Percentiles rank a stretch among this genome's conserved stretches.
These are phyloP conservation scores for Falcunculus frontatus DNA, from an alignment of 2,113 vertebrate genomes.

Conservation along the genomic window DNA sequence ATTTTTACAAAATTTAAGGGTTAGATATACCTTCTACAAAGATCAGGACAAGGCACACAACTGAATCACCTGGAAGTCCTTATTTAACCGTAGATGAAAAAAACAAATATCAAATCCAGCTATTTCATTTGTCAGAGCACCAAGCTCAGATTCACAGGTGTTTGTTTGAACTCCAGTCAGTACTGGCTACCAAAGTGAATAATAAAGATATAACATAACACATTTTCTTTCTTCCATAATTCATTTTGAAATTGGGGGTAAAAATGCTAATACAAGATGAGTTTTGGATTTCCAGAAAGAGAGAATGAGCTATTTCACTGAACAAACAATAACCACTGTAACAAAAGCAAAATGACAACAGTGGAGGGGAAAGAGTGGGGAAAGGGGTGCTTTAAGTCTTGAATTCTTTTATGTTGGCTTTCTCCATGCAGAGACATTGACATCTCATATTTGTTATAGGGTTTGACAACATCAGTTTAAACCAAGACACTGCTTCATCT, in stretches of 20 bases:
- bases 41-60: not conserved
- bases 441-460: not conserved
- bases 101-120: not conserved
- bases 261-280: accelerated
- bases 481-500: not conserved
- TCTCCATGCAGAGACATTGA: not conserved
- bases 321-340: not conserved
- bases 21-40: not conserved
- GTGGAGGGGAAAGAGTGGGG: not conserved
- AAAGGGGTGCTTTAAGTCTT: not conserved
- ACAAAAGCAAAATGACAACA: not conserved
- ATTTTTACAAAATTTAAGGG: not conserved
- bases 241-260: not conserved
- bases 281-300: not conserved
- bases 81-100: not conserved
- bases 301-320: not conserved
- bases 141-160: not conserved
- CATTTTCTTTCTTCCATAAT: not conserved
- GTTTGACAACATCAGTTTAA: not conserved
- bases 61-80: not conserved
- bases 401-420: not conserved
- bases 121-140: not conserved
- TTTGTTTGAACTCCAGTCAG: not conserved
- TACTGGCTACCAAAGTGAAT: not conserved
- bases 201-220: not conserved